Evolutionary conservation across 2,797 vertebrate genomes (phyloP).

Genomic region (Chaetodon trifasciatus): DNA sequence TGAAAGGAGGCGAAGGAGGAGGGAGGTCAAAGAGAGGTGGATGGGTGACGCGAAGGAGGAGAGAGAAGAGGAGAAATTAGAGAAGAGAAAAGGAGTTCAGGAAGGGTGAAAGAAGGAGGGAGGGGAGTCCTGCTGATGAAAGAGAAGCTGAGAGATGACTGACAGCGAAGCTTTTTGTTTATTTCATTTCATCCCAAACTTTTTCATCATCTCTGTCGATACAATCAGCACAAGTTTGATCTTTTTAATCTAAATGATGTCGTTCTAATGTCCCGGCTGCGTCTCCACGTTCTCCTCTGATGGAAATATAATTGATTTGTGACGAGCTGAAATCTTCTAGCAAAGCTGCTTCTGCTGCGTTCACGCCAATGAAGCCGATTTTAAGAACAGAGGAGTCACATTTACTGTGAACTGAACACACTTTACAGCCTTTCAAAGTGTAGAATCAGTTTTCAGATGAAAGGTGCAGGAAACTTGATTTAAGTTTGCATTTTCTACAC

Average conservation of each 20-base stretch:
- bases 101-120: background rate
- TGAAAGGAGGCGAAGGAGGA: background rate
- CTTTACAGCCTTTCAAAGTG: background rate
- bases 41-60: too few species aligned
- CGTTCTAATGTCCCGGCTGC: background rate
- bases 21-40: slow-evolving; percentile 6
- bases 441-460: background rate
- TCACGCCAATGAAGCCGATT: background rate
- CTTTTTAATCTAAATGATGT: slow-evolving; percentile 1
- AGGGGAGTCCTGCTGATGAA: slow-evolving; percentile 13
- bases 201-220: slow-evolving; percentile 48
- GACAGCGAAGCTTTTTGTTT: background rate
- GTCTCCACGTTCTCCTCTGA: background rate
- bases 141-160: background rate
- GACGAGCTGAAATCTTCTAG: background rate
- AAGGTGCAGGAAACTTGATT: background rate
- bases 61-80: background rate
- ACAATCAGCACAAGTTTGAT: background rate
- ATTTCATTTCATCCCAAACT: slow-evolving; percentile 25
- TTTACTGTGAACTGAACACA: background rate
- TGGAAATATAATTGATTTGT: background rate
- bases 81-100: too few species aligned
- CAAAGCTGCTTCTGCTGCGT: background rate
- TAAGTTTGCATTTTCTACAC: background rate
- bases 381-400: background rate